Evolutionary conservation across 2,888 invertebrate species (phyloP).

Genomic region (Trilocha varians): DNA sequence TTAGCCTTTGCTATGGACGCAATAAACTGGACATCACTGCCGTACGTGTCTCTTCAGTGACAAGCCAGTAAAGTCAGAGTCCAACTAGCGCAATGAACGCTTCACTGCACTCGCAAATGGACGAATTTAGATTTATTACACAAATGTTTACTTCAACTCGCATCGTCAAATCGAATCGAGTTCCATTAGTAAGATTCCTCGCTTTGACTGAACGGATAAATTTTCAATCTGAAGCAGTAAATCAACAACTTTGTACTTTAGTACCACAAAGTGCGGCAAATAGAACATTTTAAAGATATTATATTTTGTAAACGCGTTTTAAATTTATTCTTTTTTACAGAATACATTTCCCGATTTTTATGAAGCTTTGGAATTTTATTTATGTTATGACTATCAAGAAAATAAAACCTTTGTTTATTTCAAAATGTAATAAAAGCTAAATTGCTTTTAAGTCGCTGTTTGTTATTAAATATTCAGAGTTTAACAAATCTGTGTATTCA

Average conservation of each 20-base stretch:
- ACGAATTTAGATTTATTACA: constrained; percentile 50
- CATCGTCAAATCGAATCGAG: constrained; percentile 19
- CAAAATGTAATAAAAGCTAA: no score
- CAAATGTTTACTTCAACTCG: constrained; percentile 32
- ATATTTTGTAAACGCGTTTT: no score
- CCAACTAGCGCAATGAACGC: constrained; percentile 23
- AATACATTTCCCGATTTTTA: no score
- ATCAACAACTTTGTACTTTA: constrained; percentile 15
- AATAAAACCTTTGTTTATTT: no score
- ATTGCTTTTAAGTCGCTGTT: no score
- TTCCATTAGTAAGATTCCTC: constrained; percentile 24
- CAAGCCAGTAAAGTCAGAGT: constrained; percentile 28
- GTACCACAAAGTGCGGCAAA: neutral
- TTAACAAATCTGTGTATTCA: no score
- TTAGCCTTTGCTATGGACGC: constrained; percentile 41
- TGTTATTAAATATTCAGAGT: no score
- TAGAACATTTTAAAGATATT: neutral
- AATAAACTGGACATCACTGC: constrained; percentile 56
- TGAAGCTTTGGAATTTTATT: no score
- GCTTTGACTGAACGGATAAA: constrained; percentile 8
- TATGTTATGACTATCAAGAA: no score
- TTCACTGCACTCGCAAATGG: constrained; percentile 38
- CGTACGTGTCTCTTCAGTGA: constrained; percentile 38
- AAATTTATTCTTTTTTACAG: no score
- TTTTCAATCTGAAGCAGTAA: constrained; percentile 6